These are phyloP conservation scores for Salvelinus namaycush DNA, from an alignment of 2,113 vertebrate species.

Conservation along the genomic window DNA sequence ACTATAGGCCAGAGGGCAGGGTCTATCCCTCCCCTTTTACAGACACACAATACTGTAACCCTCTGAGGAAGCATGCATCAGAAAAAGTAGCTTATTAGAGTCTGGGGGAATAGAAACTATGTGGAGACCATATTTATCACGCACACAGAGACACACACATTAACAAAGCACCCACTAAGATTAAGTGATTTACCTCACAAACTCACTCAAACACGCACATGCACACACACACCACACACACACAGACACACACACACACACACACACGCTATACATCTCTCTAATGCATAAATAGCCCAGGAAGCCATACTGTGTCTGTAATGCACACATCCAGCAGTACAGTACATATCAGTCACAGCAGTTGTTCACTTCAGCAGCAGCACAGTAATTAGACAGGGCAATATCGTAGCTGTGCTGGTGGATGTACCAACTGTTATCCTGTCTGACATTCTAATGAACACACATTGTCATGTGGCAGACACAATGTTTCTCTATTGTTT, in stretches of 20 bases:
- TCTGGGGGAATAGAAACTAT: neutral
- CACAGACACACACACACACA: no score
- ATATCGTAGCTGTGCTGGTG: conserved; percentile 40
- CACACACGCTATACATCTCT: neutral
- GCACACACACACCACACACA: no score
- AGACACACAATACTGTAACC: neutral
- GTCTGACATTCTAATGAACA: conserved; percentile 63
- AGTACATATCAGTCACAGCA: conserved; percentile 1
- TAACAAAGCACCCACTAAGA: no score
- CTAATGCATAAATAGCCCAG: no score
- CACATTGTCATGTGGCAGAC: conserved; percentile 36
- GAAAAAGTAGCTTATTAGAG: conserved; percentile 9
- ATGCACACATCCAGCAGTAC: neutral
- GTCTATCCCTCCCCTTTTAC: neutral
- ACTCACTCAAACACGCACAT: no score
- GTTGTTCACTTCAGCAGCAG: conserved; percentile 23
- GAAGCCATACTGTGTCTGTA: neutral
- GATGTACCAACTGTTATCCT: conserved; percentile 53
- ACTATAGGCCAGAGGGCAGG: neutral
- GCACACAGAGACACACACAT: neutral
- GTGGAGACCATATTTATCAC: neutral
- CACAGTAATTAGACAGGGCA: conserved; percentile 41
- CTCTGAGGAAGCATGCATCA: conserved; percentile 22
- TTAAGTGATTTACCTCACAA: no score
- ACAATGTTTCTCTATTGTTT: conserved; percentile 40